Evolutionary conservation across 1,140 invertebrate genomes (phyloP).

Genomic region (Lucilia cuprina): DNA sequence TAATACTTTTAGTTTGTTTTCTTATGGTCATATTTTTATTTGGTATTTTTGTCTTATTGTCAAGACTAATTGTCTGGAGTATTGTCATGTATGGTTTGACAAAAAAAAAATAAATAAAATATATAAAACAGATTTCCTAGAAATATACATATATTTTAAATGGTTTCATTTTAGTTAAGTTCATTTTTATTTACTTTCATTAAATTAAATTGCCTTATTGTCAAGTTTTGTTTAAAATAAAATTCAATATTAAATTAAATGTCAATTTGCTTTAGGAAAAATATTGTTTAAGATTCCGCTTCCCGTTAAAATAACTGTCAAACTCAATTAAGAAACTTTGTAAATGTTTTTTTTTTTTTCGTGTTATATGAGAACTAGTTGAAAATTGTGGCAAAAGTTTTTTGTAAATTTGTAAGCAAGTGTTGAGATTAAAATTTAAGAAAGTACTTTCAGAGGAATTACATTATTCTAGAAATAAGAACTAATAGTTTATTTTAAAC

Average conservation of each 20-base stretch:
- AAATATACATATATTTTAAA: background rate
- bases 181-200: background rate
- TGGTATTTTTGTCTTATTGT: slow-evolving; percentile 15
- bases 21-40: background rate
- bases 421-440: no score
- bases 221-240: background rate
- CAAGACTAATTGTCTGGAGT: slow-evolving; percentile 14
- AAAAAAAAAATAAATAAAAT: background rate
- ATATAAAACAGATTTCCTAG: background rate
- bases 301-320: background rate
- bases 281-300: background rate
- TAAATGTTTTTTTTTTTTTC: no score
- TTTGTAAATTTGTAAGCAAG: no score
- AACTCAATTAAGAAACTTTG: background rate
- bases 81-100: background rate
- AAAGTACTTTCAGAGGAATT: no score
- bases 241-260: background rate
- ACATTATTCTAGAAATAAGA: no score
- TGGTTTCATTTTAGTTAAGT: background rate
- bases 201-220: background rate
- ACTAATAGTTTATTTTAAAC: no score
- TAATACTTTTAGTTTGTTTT: background rate
- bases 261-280: background rate
- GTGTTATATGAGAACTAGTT: no score
- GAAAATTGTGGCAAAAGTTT: no score